A percentile compares a stretch with the other conserved stretches of the same genome.
Evolutionary conservation across 2,888 invertebrate genomes (phyloP).

Genomic region (Ischnus inquisitorius): DNA sequence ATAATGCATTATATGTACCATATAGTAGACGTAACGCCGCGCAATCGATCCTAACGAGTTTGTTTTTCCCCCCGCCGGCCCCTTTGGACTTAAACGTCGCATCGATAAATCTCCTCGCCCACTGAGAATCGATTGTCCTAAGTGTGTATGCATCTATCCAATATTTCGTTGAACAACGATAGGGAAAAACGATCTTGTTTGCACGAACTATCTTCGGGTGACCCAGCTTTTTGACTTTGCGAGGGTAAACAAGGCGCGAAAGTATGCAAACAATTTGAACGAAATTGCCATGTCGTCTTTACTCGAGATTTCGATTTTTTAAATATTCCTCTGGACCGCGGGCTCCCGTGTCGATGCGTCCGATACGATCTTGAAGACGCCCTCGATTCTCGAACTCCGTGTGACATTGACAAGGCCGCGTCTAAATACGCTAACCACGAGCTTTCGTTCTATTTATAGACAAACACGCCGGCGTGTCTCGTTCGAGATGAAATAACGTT

Average conservation of each 20-base stretch:
- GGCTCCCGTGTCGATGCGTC: constrained; percentile 17
- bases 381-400: constrained; percentile 32
- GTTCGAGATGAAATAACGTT: constrained; percentile 36
- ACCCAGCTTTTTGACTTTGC: background rate
- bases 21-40: constrained; percentile 38
- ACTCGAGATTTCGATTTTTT: no score
- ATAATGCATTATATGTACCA: constrained; percentile 4
- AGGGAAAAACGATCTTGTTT: constrained; percentile 1
- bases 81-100: constrained; percentile 27
- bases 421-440: constrained; percentile 49
- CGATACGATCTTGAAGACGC: constrained; percentile 19
- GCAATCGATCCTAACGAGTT: constrained; percentile 54
- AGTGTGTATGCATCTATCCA: constrained; percentile 26
- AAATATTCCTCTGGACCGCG: background rate
- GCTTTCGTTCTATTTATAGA: constrained; percentile 56
- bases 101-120: constrained; percentile 61
- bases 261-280: background rate
- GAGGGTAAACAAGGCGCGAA: background rate
- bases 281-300: no score
- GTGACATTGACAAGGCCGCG: constrained; percentile 66
- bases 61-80: constrained; percentile 10
- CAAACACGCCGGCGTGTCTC: constrained; percentile 24
- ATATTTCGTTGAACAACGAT: constrained; percentile 42
- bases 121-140: constrained; percentile 35
- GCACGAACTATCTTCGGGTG: background rate